These are phyloP conservation scores for Blastomussa wellsi DNA, from an alignment of 92 coral and sea anemone genomes.

Conservation along the genomic window DNA sequence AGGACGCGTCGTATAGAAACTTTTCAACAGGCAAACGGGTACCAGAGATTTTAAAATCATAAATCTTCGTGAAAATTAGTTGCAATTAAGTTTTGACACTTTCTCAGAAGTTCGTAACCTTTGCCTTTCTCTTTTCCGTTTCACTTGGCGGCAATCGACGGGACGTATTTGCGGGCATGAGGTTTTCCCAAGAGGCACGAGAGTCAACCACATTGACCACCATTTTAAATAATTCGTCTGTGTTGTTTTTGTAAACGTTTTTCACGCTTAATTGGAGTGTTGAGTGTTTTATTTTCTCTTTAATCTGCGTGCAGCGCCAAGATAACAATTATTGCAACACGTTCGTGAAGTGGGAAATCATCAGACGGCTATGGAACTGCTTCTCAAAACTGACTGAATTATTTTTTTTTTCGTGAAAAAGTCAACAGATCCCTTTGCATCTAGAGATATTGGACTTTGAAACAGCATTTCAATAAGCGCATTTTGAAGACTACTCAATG, in stretches of 20 bases:
- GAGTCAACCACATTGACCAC: neutral
- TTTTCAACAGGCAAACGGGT: neutral
- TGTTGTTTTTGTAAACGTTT: constrained; percentile 21
- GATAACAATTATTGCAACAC: too few relatives aligned
- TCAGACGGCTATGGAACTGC: neutral
- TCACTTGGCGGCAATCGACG: neutral
- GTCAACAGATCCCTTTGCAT: too few relatives aligned
- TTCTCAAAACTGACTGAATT: neutral
- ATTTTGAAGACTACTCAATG: too few relatives aligned
- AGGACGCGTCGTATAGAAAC: neutral
- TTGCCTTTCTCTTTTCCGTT: neutral
- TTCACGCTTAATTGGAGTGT: constrained; percentile 13
- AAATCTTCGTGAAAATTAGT: neutral
- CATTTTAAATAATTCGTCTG: neutral
- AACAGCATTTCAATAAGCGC: neutral
- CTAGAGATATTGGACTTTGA: too few relatives aligned
- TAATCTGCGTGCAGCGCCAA: too few relatives aligned
- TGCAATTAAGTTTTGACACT: constrained; percentile 4
- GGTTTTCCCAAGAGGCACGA: neutral
- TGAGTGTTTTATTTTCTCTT: neutral
- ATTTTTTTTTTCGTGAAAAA: too few relatives aligned
- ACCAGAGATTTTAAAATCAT: neutral
- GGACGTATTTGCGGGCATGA: neutral
- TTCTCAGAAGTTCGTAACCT: constrained; percentile 2
- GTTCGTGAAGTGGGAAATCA: neutral